These are phyloP conservation scores for Pelobates fuscus DNA, from an alignment of 2,113 vertebrate species.

Conservation along the genomic window DNA sequence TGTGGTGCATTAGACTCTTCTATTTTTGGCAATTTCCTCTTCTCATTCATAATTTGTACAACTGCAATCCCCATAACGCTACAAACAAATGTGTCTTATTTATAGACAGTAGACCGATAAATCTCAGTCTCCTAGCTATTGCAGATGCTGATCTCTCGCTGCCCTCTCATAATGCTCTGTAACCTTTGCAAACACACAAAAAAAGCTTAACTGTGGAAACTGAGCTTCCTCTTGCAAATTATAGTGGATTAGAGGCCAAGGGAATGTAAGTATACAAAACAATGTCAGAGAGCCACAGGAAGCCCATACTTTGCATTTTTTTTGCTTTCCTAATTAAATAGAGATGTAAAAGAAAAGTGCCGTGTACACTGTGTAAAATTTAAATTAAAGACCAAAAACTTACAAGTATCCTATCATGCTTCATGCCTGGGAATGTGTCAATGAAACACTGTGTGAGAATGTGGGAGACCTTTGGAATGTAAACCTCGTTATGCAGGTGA, in stretches of 20 bases:
- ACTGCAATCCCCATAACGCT: no score
- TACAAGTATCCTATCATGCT: no score
- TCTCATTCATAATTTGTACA: not conserved
- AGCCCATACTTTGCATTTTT: not conserved
- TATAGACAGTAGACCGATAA: slow-evolving; percentile 24
- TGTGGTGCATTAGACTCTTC: no score
- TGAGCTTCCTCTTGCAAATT: slow-evolving; percentile 41
- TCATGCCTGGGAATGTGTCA: no score
- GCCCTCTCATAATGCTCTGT: slow-evolving; percentile 22
- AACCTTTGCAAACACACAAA: slow-evolving; percentile 33
- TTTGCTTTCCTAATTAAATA: not conserved
- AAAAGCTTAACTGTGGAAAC: slow-evolving; percentile 45
- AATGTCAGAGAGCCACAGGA: slow-evolving; percentile 3
- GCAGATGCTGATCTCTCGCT: slow-evolving; percentile 30
- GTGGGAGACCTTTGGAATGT: no score
- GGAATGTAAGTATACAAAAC: slow-evolving; percentile 28
- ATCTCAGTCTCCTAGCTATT: slow-evolving; percentile 18
- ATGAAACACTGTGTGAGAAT: no score
- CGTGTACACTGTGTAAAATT: not conserved
- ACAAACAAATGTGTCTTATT: no score
- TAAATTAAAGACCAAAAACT: no score
- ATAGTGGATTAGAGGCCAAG: slow-evolving; percentile 31
- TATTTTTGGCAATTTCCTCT: not conserved
- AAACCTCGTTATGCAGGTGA: no score
- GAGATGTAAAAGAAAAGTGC: not conserved